Base-by-base conservation (phyloP, 2,888 invertebrate genomes). In the Chloromyia formosa region DNA sequence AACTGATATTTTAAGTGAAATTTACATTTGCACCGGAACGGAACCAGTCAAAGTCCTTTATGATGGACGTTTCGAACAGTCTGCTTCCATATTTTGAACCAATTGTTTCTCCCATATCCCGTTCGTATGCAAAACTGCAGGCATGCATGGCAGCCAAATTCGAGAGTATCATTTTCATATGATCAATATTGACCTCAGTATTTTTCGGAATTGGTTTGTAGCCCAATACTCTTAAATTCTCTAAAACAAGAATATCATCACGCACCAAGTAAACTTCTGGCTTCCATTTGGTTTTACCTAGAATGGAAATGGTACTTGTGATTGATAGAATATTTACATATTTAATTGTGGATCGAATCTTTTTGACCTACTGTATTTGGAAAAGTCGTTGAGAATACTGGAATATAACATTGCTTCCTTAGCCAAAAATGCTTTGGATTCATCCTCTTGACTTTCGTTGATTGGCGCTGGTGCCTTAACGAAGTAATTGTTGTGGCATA, bases 91-190 rank as follows among this genome's bases (percentile, higher is more conserved):
- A 75, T 14, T 79, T 56, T 1, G 81, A 78, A 0, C 80, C 82
- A 62, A 83, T 82, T 18, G 78, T 79, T 5, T 79, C 35, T 0
- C 78, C 75, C 64, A 79, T 76, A 3, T 79, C 77, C 54, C 81
- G 80, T 79, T 87, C 87, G 75, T 81, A 86, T 10, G 83, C 84
- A 49, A 86, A 80, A 35, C 84, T 82, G 22, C 84, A 81, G 14
- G 86, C 84, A 78, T 87, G 87, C 73, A 86, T 80, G 0, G 79
- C 80, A 1, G 85, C 86, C 76, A 86, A 27, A 0, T 82, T 80
- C 61, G 81, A 81, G 9, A 87, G 77, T 72, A 84, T 81, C 1
- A 80, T 78, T 49, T 81, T 79, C 20, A 86, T 79, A 71, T 86
- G 83, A 12, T 80, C 74, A 7, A 83, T 77, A 75, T 79, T 82